A percentile compares a stretch with the other conserved stretches of the same genome.
phyloP scores from a whole-genome alignment of 2,888 invertebrate genomes.

The Scaptodrosophila latifasciaeformis region DNA sequence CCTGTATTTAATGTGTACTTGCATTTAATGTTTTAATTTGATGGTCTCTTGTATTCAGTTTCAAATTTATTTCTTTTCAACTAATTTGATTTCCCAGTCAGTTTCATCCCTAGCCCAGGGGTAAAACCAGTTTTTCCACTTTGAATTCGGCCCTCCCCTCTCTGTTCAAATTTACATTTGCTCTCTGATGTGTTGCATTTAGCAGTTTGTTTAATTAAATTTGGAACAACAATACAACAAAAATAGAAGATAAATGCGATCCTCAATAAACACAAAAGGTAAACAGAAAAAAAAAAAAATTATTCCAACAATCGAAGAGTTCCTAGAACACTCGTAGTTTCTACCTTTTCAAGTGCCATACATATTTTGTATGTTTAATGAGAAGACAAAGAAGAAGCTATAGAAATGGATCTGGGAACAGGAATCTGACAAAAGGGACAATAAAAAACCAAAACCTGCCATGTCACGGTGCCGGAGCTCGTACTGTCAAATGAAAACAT shows the following conservation, averaged over 20 bases:
- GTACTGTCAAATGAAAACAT: constrained; percentile 45
- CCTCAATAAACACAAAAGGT: constrained; percentile 26
- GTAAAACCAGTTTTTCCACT: constrained; percentile 31
- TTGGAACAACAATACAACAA: constrained; percentile 39
- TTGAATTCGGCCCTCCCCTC: background rate
- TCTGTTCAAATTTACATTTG: constrained; percentile 13
- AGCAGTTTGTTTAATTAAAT: constrained; percentile 61
- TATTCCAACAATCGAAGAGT: too few relatives aligned
- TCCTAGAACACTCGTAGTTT: constrained; percentile 14
- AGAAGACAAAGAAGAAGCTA: constrained; percentile 19
- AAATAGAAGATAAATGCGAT: constrained; percentile 19
- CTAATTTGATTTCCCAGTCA: constrained; percentile 29
- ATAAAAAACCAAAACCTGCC: constrained; percentile 25
- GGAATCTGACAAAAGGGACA: constrained; percentile 23
- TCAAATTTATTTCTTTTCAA: constrained; percentile 12
- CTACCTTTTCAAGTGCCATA: constrained; percentile 52
- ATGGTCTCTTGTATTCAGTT: constrained; percentile 4
- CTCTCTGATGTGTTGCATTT: constrained; percentile 41
- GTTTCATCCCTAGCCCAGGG: constrained; percentile 20
- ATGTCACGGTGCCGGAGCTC: constrained; percentile 37
- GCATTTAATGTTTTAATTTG: constrained; percentile 38
- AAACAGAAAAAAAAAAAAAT: too few relatives aligned
- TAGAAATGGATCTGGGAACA: background rate
- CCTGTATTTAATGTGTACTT: constrained; percentile 37
- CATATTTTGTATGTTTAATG: constrained; percentile 8